Percentiles rank a stretch among this genome's conserved stretches.
phyloP scores from a whole-genome alignment of 1,140 invertebrate genomes.

The Drosophila quadrilineata region DNA sequence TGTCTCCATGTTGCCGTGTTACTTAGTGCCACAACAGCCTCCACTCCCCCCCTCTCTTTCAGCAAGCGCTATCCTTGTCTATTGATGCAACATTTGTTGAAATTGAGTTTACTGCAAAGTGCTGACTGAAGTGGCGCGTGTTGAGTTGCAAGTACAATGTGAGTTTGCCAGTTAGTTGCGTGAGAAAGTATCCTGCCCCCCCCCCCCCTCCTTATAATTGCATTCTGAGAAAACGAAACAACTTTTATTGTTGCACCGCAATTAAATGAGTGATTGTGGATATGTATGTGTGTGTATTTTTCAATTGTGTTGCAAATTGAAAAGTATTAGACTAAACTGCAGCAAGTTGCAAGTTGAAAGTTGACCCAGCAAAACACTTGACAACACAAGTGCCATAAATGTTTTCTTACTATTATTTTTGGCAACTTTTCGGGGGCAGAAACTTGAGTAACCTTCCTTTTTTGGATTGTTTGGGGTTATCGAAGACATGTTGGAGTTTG shows the following conservation, averaged over 20 bases:
- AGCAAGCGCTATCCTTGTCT: conserved; percentile 38
- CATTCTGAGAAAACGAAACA: no score
- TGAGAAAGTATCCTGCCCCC: no score
- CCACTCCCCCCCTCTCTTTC: not conserved
- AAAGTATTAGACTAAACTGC: no score
- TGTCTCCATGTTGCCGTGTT: conserved; percentile 26
- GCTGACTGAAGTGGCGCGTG: conserved; percentile 13
- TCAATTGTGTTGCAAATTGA: no score
- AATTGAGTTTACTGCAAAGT: conserved; percentile 59
- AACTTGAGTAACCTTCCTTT: conserved; percentile 46
- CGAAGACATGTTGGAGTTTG: no score
- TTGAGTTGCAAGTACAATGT: conserved; percentile 7
- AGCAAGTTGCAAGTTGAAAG: conserved; percentile 41
- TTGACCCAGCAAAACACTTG: conserved; percentile 37
- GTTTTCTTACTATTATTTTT: no score
- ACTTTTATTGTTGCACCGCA: no score
- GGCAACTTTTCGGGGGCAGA: conserved; percentile 34
- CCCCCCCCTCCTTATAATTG: no score
- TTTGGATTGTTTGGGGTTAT: no score
- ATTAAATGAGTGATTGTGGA: no score
- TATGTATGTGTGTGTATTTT: no score
- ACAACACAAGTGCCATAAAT: conserved; percentile 27
- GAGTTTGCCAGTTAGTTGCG: no score
- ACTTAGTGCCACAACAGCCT: not conserved
- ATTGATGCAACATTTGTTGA: conserved; percentile 60